A percentile compares a stretch with the other conserved stretches of the same genome.
phyloP scores from a whole-genome alignment of 2,888 invertebrate genomes.

The Troides oblongomaculatus region DNA sequence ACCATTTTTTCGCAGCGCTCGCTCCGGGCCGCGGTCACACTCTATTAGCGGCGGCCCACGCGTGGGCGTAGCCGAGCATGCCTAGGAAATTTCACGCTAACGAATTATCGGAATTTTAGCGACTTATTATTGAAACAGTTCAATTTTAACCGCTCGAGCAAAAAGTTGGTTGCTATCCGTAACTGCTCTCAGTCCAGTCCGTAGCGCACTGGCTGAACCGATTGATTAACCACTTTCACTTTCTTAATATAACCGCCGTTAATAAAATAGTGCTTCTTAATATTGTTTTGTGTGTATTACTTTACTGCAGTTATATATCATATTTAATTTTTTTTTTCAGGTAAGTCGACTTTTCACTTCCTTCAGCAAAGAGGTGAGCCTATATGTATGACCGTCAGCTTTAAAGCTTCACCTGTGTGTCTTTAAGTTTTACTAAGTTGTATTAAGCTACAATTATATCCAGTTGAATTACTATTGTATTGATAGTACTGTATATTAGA shows the following conservation, averaged over 20 bases:
- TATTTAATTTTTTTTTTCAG: conserved; percentile 41
- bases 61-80: conserved; percentile 47
- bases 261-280: no score
- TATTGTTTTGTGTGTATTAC: no score
- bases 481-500: no score
- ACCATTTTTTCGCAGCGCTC: conserved; percentile 21
- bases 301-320: no score
- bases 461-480: no score
- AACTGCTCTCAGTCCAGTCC: no score
- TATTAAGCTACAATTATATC: no score
- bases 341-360: conserved; percentile 44
- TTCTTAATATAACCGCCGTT: no score
- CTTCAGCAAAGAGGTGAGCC: conserved; percentile 21
- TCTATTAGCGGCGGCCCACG: conserved; percentile 30
- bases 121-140: no score
- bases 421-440: neutral
- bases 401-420: neutral
- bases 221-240: no score
- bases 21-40: no score
- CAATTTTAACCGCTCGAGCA: conserved; percentile 6
- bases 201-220: no score
- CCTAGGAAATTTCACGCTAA: conserved; percentile 64
- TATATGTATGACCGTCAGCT: neutral
- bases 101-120: conserved; percentile 57
- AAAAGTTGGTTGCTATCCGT: neutral